Base-by-base conservation (phyloP, 1,140 invertebrate genomes). In the Hermetia illucens region DNA sequence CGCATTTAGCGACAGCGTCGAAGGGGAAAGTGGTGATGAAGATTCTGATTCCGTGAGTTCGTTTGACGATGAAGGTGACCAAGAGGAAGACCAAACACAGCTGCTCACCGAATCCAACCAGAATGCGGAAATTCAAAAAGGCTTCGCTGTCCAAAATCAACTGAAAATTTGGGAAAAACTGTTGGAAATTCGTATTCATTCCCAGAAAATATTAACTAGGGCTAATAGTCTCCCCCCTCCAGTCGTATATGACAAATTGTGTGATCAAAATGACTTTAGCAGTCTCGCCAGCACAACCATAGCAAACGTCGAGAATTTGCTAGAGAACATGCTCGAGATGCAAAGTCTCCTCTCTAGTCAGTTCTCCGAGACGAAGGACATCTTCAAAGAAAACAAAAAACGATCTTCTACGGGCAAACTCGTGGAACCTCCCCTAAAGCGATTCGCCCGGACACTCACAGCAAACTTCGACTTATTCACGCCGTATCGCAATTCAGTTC, bases 81-180 rank as follows among this genome's bases (percentile, higher is more conserved):
- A 45, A 1, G 46, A 53, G 15, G 45, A 50, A 20, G 42, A 54
- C 13, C 42, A 44, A 44, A 47, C 36, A 46, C 36, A 42, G 44
- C 38, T 36, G 47, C 42, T 22, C 47, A 47, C 13, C 32, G n/a
- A 39, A n/a, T 33, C 44, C 20, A 25, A 39, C 17, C 21, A 40
- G 2, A 40, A 42, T 0, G 44, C 57, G 57, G 50, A 84, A 52
- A 66, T 79, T 3, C 74, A 80, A 48, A 89, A 86, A 64, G 82
- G 80, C 21, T 62, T 69, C n/a, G 75, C 75, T 52, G 75, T 87
- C 2, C 71, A 71, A 59, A 79, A 78, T 55, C 84, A 91, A 53
- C 51, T 84, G 10, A 64, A 70, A 40, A 51, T 90, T 1, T 92
- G 84, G 83, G 88, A 92, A 58, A 75, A 69, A 40, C 54, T 92